Base-by-base conservation (phyloP, 2,888 invertebrate genomes). In the Tetrapedia diversipes region DNA sequence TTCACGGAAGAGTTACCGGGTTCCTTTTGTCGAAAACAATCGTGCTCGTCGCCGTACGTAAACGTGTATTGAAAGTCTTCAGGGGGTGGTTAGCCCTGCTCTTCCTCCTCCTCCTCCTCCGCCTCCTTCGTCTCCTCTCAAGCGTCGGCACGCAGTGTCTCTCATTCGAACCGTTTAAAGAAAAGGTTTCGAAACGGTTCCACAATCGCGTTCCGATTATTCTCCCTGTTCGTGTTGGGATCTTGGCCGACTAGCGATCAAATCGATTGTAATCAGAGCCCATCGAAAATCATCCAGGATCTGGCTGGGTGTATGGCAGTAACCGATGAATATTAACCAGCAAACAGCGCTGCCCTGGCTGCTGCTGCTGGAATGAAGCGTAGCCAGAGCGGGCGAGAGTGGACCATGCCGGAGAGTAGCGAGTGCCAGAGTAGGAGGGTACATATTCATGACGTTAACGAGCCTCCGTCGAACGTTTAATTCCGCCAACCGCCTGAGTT, bases 381-480 rank as follows among this genome's bases (percentile, higher is more conserved):
- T 76, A 74, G 82, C 70, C 78, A 68, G 71, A 71, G 71, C 73
- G 49, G 63, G 75, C 61, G 81, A 80, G 83, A 82, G 82, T 83
- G 79, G 81, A 84, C 77, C 80, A 63, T 68, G 83, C 29, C 75
- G 81, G 87, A 86, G 85, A 86, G 85, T 82, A 83, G 86, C 81
- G 84, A 85, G 78, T 82, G 79, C 83, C 86, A 87, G 87, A 89
- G 89, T 88, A 89, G 90, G 89, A 91, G 91, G 91, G 91, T 91
- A 91, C 91, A 91, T 91, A 91, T 91, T 91, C 91, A 91, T 91
- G 91, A 91, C 91, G 91, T 91, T 91, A 91, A 91, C 91, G 91
- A 91, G 91, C 90, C 91, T 89, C 90, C 89, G 91, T 87, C 90
- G 91, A 91, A 91, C 91, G 91, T 91, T 91, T 91, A 91, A 91